Conservation (phyloP, 2,797 vertebrate species). For the Mico argentatus region DNA sequence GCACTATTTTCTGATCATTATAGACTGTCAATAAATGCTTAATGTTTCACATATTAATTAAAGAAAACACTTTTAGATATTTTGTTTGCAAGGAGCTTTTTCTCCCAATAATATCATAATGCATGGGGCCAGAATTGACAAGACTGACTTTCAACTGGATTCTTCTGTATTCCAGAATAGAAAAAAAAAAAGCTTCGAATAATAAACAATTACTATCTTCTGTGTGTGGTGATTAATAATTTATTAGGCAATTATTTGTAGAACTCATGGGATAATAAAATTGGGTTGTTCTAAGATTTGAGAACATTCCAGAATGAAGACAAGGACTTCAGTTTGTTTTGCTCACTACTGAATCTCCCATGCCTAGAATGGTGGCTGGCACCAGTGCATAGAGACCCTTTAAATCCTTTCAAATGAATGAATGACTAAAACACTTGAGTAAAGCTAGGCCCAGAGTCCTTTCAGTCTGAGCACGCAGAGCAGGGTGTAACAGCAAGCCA, state of each 20-base stretch:
- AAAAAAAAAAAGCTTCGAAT: not conserved
- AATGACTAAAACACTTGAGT: not conserved
- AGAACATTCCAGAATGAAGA: not conserved
- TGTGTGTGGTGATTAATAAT: not conserved
- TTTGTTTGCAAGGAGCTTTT: not conserved
- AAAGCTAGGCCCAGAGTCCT: not conserved
- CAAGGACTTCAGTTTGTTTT: not conserved
- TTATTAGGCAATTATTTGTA: not conserved
- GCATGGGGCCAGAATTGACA: not conserved
- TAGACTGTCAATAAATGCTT: not conserved
- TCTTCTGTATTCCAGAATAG: not conserved
- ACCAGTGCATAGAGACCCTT: not conserved
- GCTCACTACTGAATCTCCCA: not conserved
- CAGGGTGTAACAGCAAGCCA: not conserved
- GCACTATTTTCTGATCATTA: not conserved
- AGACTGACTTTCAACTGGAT: not conserved
- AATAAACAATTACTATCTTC: not conserved
- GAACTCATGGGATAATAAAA: not conserved
- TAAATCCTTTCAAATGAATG: not conserved
- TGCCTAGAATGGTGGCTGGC: not conserved
- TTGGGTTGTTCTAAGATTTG: not conserved
- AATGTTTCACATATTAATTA: not conserved
- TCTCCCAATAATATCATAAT: not conserved
- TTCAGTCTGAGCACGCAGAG: not conserved
- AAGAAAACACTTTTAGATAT: not conserved